phyloP scores from a whole-genome alignment of 2,797 vertebrate genomes.

The Characodon lateralis region DNA sequence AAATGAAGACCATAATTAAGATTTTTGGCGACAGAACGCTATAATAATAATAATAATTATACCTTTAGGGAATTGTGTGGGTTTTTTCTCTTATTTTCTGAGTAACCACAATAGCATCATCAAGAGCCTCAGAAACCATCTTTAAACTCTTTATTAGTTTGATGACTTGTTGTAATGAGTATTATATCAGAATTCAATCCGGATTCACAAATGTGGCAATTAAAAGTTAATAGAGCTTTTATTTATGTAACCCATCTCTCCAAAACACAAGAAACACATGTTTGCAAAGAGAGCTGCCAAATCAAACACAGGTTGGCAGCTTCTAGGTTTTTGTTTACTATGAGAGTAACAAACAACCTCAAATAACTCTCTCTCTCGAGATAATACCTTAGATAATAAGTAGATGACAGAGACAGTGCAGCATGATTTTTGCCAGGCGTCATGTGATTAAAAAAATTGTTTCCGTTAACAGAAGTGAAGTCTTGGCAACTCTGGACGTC shows the following conservation, averaged over 20 bases:
- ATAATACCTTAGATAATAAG: background rate
- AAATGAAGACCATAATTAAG: background rate
- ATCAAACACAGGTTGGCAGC: slow-evolving; percentile 3
- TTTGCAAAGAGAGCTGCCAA: background rate
- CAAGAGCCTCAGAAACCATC: background rate
- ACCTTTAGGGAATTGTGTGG: background rate
- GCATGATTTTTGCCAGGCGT: background rate
- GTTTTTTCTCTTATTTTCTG: background rate
- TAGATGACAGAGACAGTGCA: background rate
- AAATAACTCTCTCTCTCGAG: too few species aligned
- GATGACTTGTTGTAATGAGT: background rate
- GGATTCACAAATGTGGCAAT: background rate
- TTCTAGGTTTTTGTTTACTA: background rate
- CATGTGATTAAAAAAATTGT: background rate
- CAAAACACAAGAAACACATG: background rate
- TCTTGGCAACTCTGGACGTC: background rate
- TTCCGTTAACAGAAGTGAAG: background rate
- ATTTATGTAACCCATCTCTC: background rate
- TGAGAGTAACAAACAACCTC: background rate
- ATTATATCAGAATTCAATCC: background rate
- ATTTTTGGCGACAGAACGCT: background rate
- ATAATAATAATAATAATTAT: background rate
- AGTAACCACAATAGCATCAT: background rate
- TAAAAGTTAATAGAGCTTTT: background rate
- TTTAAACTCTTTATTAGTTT: background rate